Percentiles rank a stretch among this genome's conserved stretches.
Evolutionary conservation across 2,113 vertebrate species (phyloP).

Genomic region (Barbus barbus): DNA sequence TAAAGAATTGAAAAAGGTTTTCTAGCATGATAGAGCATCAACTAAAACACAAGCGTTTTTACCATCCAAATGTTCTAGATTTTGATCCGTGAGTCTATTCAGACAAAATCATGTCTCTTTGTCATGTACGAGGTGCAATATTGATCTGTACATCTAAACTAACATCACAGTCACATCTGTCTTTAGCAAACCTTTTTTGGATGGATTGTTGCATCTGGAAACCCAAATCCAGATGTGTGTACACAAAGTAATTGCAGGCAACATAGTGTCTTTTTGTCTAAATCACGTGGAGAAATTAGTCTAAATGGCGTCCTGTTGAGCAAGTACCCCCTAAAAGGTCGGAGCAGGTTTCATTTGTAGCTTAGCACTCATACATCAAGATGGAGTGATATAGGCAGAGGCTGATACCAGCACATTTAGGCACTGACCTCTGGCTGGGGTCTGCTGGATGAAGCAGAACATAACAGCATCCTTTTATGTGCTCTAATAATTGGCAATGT

Average conservation of each 20-base stretch:
- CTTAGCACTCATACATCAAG: conserved; percentile 80
- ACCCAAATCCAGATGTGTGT: conserved; percentile 79
- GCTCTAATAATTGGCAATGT: conserved; percentile 78
- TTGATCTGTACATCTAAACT: conserved; percentile 32
- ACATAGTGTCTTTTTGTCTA: conserved; percentile 79
- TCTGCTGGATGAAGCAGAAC: conserved; percentile 64
- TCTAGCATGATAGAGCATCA: neutral
- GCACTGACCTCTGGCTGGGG: conserved; percentile 69
- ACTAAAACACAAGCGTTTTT: neutral
- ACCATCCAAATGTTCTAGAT: neutral
- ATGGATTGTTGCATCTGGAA: conserved; percentile 69
- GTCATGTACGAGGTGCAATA: neutral
- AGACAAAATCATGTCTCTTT: too few species aligned
- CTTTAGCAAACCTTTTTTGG: conserved; percentile 60
- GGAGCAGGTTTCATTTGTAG: conserved; percentile 76
- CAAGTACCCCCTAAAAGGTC: conserved; percentile 70
- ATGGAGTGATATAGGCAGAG: conserved; percentile 77
- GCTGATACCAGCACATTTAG: conserved; percentile 75
- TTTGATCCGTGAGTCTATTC: neutral
- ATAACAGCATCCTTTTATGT: conserved; percentile 79
- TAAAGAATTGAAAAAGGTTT: neutral
- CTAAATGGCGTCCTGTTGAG: conserved; percentile 75
- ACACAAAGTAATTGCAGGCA: conserved; percentile 76
- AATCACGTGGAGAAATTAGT: conserved; percentile 72
- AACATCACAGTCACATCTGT: conserved; percentile 62